phyloP scores from a whole-genome alignment of 1,140 invertebrate genomes.

The Lasaia peninsularis region DNA sequence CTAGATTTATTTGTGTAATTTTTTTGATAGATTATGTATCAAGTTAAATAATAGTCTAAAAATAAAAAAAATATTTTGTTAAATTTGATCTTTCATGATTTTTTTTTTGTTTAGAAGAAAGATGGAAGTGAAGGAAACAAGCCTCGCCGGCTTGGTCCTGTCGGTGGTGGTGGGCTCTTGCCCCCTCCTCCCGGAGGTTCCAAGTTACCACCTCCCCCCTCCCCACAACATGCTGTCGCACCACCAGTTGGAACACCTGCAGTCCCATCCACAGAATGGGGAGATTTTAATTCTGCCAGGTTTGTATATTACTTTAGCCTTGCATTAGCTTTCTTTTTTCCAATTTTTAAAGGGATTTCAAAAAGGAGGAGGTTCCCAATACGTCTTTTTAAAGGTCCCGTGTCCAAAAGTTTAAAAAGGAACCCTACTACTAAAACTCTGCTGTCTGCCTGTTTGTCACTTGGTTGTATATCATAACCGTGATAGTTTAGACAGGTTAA shows the following conservation, averaged over 20 bases:
- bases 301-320: conserved; percentile 31
- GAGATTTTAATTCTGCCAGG: conserved; percentile 87
- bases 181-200: conserved; percentile 91
- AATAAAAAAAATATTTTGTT: too few species aligned
- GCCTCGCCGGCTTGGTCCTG: conserved; percentile 79
- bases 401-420: too few species aligned
- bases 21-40: too few species aligned
- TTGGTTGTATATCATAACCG: too few species aligned
- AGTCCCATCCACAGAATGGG: conserved; percentile 81
- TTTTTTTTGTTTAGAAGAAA: conserved; percentile 84
- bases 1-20: too few species aligned
- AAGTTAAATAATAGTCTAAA: too few species aligned
- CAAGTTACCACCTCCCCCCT: conserved; percentile 81
- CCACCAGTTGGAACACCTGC: conserved; percentile 75
- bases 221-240: conserved; percentile 82
- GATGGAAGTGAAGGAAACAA: conserved; percentile 85
- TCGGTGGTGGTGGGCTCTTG: conserved; percentile 80
- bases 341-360: not conserved
- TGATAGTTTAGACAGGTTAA: too few species aligned
- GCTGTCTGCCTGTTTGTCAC: too few species aligned
- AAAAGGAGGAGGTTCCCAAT: too few species aligned
- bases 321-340: not conserved
- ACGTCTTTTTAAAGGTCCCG: too few species aligned
- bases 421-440: too few species aligned
- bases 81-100: conserved; percentile 13